phyloP scores from a whole-genome alignment of 2,797 vertebrate species.

The Thripadectes ignobilis region DNA sequence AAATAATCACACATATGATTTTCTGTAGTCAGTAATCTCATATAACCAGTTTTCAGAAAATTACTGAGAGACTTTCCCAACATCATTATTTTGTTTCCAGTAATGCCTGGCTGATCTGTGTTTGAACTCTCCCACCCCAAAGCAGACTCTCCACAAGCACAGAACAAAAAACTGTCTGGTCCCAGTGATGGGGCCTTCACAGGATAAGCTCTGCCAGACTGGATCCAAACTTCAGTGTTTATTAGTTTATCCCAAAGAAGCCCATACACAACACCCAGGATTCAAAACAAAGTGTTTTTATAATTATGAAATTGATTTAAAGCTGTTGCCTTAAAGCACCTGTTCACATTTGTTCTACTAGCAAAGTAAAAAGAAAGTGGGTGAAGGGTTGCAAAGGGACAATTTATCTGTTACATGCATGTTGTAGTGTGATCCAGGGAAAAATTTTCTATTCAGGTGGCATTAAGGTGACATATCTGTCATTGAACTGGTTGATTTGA shows the following conservation, averaged over 20 bases:
- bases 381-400: accelerated
- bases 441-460: background rate
- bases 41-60: background rate
- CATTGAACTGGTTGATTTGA: background rate
- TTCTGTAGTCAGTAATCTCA: background rate
- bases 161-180: background rate
- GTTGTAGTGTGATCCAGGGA: background rate
- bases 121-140: background rate
- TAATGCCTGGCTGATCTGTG: background rate
- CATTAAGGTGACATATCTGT: background rate
- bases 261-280: background rate
- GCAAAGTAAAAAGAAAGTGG: background rate
- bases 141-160: background rate
- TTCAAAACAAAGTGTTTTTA: background rate
- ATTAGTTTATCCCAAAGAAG: background rate
- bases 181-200: background rate
- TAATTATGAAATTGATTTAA: background rate
- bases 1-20: background rate
- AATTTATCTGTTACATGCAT: background rate
- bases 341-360: background rate
- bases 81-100: background rate
- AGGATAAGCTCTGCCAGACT: background rate
- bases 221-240: background rate
- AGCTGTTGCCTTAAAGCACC: background rate
- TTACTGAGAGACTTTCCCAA: background rate